A percentile compares a stretch with the other conserved stretches of the same genome.
phyloP scores from a whole-genome alignment of 1,140 invertebrate genomes.

The Drosophila baimaii region DNA sequence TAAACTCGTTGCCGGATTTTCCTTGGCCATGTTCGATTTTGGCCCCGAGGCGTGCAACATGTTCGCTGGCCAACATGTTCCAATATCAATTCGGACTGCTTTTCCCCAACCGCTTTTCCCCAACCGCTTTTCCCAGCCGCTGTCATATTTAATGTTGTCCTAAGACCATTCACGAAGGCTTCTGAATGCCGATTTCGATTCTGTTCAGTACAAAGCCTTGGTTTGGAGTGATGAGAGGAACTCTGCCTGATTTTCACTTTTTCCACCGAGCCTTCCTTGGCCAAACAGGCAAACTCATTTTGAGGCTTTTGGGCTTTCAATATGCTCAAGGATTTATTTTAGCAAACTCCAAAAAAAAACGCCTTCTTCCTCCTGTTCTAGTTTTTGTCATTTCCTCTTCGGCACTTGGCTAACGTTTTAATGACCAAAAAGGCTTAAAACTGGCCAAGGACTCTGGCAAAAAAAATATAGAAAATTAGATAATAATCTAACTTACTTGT shows the following conservation, averaged over 20 bases:
- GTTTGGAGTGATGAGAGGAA: conserved; percentile 3
- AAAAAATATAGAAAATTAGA: too few species aligned
- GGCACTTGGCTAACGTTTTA: conserved; percentile 12
- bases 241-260: conserved; percentile 61
- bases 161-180: conserved; percentile 37
- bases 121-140: conserved; percentile 1
- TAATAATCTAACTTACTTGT: too few species aligned
- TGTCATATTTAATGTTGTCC: conserved; percentile 42
- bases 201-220: conserved; percentile 34
- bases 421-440: conserved; percentile 1
- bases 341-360: conserved; percentile 3
- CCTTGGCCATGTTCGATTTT: neutral
- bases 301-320: conserved; percentile 51
- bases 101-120: neutral
- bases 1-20: conserved; percentile 5
- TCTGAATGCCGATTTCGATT: conserved; percentile 42
- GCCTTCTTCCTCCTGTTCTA: neutral
- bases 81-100: neutral
- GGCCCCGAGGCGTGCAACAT: conserved; percentile 19
- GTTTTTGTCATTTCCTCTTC: neutral
- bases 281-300: conserved; percentile 58
- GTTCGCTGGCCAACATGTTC: conserved; percentile 27
- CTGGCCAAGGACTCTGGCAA: neutral
- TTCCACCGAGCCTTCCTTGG: too few species aligned
- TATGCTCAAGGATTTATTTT: conserved; percentile 59